Conservation (phyloP, 2,888 invertebrate genomes). For the Urechis unicinctus region DNA sequence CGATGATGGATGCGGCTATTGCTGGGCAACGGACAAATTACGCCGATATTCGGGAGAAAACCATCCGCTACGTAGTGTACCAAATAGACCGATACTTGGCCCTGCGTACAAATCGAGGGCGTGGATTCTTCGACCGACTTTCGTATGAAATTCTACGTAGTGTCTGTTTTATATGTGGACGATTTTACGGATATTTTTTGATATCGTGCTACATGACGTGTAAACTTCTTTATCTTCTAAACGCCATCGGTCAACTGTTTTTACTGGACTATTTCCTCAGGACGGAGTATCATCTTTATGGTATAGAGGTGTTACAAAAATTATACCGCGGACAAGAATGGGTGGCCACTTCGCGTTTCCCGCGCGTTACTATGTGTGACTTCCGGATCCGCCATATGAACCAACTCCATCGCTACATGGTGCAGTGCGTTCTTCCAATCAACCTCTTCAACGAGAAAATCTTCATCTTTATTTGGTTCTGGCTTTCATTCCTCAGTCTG, state of each 20-base stretch:
- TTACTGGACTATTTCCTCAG: conserved; percentile 52
- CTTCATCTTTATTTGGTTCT: conserved; percentile 53
- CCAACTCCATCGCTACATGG: conserved; percentile 48
- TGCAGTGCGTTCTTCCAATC: conserved; percentile 39
- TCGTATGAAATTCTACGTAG: conserved; percentile 21
- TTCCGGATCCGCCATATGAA: conserved; percentile 48
- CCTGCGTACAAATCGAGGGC: neutral
- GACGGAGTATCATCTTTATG: conserved; percentile 44
- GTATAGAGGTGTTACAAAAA: conserved; percentile 52
- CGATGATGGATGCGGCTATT: conserved; percentile 12
- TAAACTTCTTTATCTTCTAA: conserved; percentile 50
- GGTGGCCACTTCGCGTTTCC: conserved; percentile 41
- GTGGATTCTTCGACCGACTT: conserved; percentile 1
- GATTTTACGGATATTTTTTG: conserved; percentile 48
- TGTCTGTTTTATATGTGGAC: conserved; percentile 43
- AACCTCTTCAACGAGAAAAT: neutral
- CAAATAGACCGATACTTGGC: conserved; percentile 12
- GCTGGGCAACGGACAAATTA: conserved; percentile 14
- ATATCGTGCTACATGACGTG: conserved; percentile 50
- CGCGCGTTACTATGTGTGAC: conserved; percentile 47
- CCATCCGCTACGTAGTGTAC: conserved; percentile 11
- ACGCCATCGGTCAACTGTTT: conserved; percentile 52
- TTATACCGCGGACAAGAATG: conserved; percentile 41
- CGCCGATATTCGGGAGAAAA: conserved; percentile 16
- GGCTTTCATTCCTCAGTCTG: conserved; percentile 50